A percentile compares a stretch with the other conserved stretches of the same genome.
phyloP scores from a whole-genome alignment of 2,888 invertebrate species.

The Nowickia ferox region DNA sequence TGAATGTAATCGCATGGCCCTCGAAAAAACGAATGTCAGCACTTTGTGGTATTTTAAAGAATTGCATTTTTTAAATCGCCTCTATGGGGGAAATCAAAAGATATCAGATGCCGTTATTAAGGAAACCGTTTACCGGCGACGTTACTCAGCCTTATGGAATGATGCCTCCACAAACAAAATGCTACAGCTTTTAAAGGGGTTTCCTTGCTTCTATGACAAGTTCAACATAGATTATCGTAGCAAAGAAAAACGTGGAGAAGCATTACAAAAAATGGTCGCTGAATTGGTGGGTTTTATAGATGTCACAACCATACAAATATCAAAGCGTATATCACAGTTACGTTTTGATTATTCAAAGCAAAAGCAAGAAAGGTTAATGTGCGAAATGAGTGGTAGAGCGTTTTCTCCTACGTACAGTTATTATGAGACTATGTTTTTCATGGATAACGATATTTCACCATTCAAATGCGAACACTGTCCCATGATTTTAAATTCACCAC shows the following conservation, averaged over 20 bases:
- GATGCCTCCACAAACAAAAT: slow-evolving; percentile 79
- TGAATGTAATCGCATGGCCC: slow-evolving; percentile 81
- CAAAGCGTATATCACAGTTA: slow-evolving; percentile 79
- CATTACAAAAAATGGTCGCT: slow-evolving; percentile 78
- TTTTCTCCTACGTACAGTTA: slow-evolving; percentile 79
- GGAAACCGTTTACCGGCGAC: slow-evolving; percentile 79
- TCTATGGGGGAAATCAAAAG: slow-evolving; percentile 79
- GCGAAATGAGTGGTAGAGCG: slow-evolving; percentile 77
- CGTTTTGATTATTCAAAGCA: slow-evolving; percentile 80
- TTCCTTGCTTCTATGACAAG: slow-evolving; percentile 80
- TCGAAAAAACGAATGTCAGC: slow-evolving; percentile 80
- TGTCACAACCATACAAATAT: slow-evolving; percentile 80
- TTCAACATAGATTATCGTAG: slow-evolving; percentile 80
- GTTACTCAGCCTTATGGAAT: slow-evolving; percentile 80
- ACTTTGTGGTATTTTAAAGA: slow-evolving; percentile 81
- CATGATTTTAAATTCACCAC: slow-evolving; percentile 78
- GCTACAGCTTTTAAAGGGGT: slow-evolving; percentile 77
- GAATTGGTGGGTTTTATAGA: slow-evolving; percentile 78
- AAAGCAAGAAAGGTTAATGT: slow-evolving; percentile 78
- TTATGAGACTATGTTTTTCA: slow-evolving; percentile 79
- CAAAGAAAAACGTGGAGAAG: slow-evolving; percentile 80
- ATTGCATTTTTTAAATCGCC: slow-evolving; percentile 78
- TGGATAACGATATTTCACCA: slow-evolving; percentile 80
- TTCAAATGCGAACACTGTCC: slow-evolving; percentile 79
- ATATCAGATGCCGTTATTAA: slow-evolving; percentile 79